Percentiles rank a stretch among this genome's conserved stretches.
These are phyloP conservation scores for Erpornis zantholeuca DNA, from an alignment of 2,113 vertebrate genomes.

Conservation along the genomic window DNA sequence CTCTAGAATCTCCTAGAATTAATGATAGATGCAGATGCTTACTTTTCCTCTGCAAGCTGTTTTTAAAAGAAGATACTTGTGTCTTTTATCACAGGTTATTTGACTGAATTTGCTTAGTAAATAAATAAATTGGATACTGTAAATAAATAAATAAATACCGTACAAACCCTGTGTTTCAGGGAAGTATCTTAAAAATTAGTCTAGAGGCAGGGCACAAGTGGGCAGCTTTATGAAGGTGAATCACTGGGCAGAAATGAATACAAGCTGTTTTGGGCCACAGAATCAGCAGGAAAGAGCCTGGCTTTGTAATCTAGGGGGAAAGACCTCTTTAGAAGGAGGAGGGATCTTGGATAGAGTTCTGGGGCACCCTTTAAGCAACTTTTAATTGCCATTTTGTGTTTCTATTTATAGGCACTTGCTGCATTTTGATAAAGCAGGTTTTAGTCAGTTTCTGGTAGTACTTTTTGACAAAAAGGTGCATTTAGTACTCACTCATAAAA, in stretches of 20 bases:
- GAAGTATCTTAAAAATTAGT: not conserved
- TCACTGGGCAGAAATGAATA: not conserved
- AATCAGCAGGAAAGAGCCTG: not conserved
- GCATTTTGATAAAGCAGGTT: not conserved
- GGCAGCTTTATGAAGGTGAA: not conserved
- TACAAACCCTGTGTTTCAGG: not conserved
- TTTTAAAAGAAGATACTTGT: not conserved
- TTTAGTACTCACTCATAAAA: not conserved
- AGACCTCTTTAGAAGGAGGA: not conserved
- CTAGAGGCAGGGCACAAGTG: not conserved
- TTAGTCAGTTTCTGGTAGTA: not conserved
- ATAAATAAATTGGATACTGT: not conserved
- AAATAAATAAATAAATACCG: not conserved
- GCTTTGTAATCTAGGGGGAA: not conserved
- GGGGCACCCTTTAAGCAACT: not conserved
- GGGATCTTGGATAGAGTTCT: not conserved
- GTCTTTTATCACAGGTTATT: not conserved
- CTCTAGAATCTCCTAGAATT: not conserved
- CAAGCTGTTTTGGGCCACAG: not conserved
- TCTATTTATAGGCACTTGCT: not conserved
- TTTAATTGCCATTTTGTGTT: not conserved
- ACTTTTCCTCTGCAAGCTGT: not conserved
- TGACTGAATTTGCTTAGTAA: not conserved
- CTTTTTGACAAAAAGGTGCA: not conserved
- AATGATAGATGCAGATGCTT: not conserved